Evolutionary conservation across 2,888 invertebrate species (phyloP), one percentile per base, ranked within the genome.

Genomic region (Cyrtodaria siliqua): DNA sequence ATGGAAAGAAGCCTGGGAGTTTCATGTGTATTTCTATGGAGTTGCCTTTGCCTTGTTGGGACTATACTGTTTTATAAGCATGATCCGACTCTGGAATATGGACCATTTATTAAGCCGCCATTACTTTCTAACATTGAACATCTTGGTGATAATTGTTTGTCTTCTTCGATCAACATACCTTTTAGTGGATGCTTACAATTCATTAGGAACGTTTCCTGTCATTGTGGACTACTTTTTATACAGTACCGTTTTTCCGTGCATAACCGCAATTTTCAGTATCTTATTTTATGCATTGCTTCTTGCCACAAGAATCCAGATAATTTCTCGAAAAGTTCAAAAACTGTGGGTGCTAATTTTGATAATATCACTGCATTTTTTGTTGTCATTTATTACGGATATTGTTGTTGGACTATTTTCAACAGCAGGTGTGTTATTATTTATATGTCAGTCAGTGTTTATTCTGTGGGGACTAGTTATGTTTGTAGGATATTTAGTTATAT

Each of bases 151-250:
- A 12, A 94, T 96, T 14, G 96, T 97, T 50, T 97, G 98, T 90
- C 95, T 96, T 20, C 94, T 90, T n/a, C 80, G 93, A 59, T 96
- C 97, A 86, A 96, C 97, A 87, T 97, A 97, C 91, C 95, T 98
- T 86, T 96, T 97, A 86, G 96, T 97, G 91, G 98, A 98, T 93
- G 97, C 97, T 0, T 98, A 98, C 92, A 98, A 98, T 90, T 95
- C 96, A n/a, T 95, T 96, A 76, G 95, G 95, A 75, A 96, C 96
- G 0, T 95, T 97, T 90, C 96, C 96, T 71, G 93, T 96, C 74
- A 96, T 88, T 14, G 47, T 97, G 38, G 96, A 97, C 62, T 96
- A 97, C 90, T 95, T 97, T 59, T 93, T 98, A 44, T 95, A 97
- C 79, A 96, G 97, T 90, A 95, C 97, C 68, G 97, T 97, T 0